These are phyloP conservation scores for Oscheius onirici DNA, from an alignment of 2,888 invertebrate genomes.

Conservation along the genomic window DNA sequence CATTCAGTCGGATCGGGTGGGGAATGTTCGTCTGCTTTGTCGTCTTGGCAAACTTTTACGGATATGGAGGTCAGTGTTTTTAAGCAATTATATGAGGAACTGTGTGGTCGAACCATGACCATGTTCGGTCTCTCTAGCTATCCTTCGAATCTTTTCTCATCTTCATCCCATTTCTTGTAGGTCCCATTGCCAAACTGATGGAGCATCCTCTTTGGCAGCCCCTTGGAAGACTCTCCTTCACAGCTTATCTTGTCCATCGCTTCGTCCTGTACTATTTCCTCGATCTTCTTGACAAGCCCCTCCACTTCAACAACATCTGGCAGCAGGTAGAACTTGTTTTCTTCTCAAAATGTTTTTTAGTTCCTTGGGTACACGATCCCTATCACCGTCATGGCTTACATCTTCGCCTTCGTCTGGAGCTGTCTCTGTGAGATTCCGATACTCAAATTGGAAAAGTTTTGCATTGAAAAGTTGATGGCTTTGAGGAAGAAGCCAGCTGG, in stretches of 20 bases:
- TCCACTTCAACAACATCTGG: constrained; percentile 29
- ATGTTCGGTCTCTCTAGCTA: background rate
- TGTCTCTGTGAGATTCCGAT: constrained; percentile 44
- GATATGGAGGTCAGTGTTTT: constrained; percentile 72
- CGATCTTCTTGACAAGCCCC: constrained; percentile 37
- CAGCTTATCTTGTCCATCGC: constrained; percentile 81
- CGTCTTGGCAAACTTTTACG: constrained; percentile 73
- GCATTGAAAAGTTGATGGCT: background rate
- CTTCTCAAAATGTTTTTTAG: too few species aligned
- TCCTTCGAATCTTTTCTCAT: background rate
- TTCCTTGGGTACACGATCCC: constrained; percentile 39
- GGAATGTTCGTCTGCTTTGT: constrained; percentile 72
- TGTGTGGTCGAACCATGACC: background rate
- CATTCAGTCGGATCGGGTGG: constrained; percentile 71
- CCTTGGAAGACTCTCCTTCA: constrained; percentile 88
- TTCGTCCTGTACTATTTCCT: constrained; percentile 39
- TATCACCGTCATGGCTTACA: constrained; percentile 34
- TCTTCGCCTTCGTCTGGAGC: constrained; percentile 48
- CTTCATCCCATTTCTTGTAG: constrained; percentile 29
- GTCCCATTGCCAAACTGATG: constrained; percentile 80
- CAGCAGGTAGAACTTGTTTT: too few species aligned
- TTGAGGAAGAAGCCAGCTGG: too few species aligned
- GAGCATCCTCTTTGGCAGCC: constrained; percentile 86
- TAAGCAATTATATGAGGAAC: background rate
- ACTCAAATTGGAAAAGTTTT: constrained; percentile 33